Percentiles rank a stretch among this genome's conserved stretches.
phyloP scores from a whole-genome alignment of 2,888 invertebrate genomes.

The Crossocerus cetratus region DNA sequence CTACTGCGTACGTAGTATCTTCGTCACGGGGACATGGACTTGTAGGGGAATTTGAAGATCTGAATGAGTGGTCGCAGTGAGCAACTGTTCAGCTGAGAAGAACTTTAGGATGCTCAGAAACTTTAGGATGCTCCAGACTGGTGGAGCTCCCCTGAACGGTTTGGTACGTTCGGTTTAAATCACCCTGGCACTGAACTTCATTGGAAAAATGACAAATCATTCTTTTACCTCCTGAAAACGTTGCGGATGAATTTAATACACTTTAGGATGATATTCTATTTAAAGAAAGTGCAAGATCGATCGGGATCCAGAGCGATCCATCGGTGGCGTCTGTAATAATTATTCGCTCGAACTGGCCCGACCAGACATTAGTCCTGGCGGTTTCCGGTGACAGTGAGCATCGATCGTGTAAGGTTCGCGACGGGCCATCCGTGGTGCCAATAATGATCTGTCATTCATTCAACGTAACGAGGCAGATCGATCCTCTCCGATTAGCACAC shows the following conservation, averaged over 20 bases:
- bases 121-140: too few species aligned
- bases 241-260: too few species aligned
- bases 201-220: too few species aligned
- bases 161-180: too few species aligned
- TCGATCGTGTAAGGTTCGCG: slow-evolving; percentile 68
- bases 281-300: not conserved
- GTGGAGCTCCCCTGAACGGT: too few species aligned
- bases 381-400: slow-evolving; percentile 73
- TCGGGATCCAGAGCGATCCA: slow-evolving; percentile 11
- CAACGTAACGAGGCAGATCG: slow-evolving; percentile 42
- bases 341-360: slow-evolving; percentile 65
- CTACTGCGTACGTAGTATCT: not conserved
- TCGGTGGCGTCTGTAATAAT: slow-evolving; percentile 61
- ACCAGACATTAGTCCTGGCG: slow-evolving; percentile 73
- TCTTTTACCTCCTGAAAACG: too few species aligned
- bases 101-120: too few species aligned
- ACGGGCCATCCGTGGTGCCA: slow-evolving; percentile 48
- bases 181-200: too few species aligned
- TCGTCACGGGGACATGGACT: not conserved
- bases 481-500: slow-evolving; percentile 34
- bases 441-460: slow-evolving; percentile 57
- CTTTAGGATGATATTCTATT: not conserved
- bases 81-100: too few species aligned
- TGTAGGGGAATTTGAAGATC: too few species aligned
- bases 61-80: too few species aligned